Conservation (phyloP, 2,113 vertebrate genomes). For the Neolamprologus caudopunctatus region DNA sequence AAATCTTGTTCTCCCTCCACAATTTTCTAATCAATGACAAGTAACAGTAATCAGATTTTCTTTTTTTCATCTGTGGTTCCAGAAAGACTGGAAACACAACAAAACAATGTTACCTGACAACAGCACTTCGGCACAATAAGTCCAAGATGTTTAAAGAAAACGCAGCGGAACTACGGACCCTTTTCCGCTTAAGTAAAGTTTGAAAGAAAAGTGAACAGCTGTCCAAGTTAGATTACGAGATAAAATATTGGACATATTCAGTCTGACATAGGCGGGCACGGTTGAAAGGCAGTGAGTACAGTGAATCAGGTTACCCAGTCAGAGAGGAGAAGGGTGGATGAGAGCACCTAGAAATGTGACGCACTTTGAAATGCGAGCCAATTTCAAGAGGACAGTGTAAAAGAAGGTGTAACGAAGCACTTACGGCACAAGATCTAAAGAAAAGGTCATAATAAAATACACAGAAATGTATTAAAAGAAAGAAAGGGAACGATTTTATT, state of each 20-base stretch:
- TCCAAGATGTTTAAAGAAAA: constrained; percentile 45
- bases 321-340: not conserved
- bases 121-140: constrained; percentile 36
- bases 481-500: not conserved
- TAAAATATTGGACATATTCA: constrained; percentile 46
- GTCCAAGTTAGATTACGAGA: constrained; percentile 31
- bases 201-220: constrained; percentile 26
- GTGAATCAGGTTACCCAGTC: constrained; percentile 26
- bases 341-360: not conserved
- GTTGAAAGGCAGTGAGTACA: not conserved
- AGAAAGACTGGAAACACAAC: constrained; percentile 53
- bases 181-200: constrained; percentile 43
- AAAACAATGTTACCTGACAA: constrained; percentile 62
- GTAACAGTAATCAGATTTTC: constrained; percentile 36
- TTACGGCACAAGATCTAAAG: not conserved
- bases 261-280: constrained; percentile 13
- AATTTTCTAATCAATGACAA: constrained; percentile 51
- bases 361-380: constrained; percentile 8
- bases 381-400: not conserved
- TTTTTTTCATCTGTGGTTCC: constrained; percentile 1
- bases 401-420: not conserved
- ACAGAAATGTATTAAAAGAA: not conserved
- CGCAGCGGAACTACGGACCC: constrained; percentile 14
- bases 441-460: not conserved
- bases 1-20: constrained; percentile 37